Conservation (phyloP, 2,113 vertebrate species). For the Clarias macrocephalus region DNA sequence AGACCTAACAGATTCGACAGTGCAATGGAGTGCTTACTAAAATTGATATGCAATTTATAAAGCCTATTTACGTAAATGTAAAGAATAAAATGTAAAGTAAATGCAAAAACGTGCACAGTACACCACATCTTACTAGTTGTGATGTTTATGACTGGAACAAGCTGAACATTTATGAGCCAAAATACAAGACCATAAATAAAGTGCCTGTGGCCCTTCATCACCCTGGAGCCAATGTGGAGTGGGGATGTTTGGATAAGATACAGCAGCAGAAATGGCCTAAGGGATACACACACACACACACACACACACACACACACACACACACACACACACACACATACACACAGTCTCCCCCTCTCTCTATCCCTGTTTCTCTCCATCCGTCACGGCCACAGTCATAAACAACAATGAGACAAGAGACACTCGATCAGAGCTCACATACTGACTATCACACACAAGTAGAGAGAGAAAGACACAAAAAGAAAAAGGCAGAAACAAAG, state of each 20-base stretch:
- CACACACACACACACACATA: too few relatives aligned
- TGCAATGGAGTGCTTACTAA: not conserved
- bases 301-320: too few relatives aligned
- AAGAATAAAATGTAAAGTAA: not conserved
- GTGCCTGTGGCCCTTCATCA: conserved; percentile 22
- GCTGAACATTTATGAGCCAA: conserved; percentile 20
- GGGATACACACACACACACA: conserved; percentile 22
- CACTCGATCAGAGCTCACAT: conserved; percentile 28
- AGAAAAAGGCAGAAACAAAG: not conserved
- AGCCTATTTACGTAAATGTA: not conserved
- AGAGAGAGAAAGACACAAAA: not conserved
- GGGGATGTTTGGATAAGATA: conserved; percentile 40
- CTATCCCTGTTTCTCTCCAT: not conserved
- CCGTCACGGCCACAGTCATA: conserved; percentile 40
- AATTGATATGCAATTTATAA: not conserved
- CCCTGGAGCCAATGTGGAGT: conserved; percentile 33
- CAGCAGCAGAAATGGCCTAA: conserved; percentile 31
- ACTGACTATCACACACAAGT: not conserved
- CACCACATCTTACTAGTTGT: not conserved
- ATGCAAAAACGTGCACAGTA: not conserved
- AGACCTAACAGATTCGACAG: not conserved
- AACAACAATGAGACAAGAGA: conserved; percentile 39
- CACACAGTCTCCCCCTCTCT: too few relatives aligned
- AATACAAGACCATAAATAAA: conserved; percentile 14
- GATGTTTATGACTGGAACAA: conserved; percentile 17